phyloP scores from a whole-genome alignment of 2,113 vertebrate species.

The Pampusana beccarii region DNA sequence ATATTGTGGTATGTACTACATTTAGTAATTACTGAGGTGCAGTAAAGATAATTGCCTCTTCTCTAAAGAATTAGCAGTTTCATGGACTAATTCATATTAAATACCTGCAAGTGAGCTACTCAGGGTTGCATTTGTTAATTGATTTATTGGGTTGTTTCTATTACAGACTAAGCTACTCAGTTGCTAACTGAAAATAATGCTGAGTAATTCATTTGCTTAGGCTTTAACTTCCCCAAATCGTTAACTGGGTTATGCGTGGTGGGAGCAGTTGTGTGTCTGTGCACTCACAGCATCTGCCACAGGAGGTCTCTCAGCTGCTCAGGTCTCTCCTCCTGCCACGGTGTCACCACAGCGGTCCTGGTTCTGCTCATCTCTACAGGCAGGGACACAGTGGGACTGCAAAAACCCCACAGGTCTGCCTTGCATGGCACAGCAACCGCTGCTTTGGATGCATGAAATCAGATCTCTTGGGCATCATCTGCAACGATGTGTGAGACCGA shows the following conservation, averaged over 20 bases:
- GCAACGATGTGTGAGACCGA: fast-evolving
- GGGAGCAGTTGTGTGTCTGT: neutral
- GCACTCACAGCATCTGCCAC: neutral
- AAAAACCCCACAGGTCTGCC: neutral
- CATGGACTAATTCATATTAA: slow-evolving; percentile 40
- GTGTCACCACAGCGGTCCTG: neutral
- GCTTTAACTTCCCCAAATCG: neutral
- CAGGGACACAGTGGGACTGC: neutral
- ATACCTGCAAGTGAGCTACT: slow-evolving; percentile 44
- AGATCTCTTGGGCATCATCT: neutral
- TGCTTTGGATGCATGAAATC: neutral
- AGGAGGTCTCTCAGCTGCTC: neutral
- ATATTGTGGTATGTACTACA: neutral
- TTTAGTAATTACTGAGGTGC: slow-evolving; percentile 36
- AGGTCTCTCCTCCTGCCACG: neutral
- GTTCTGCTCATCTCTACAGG: neutral
- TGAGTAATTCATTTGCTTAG: slow-evolving; percentile 18
- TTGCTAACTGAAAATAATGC: slow-evolving; percentile 15
- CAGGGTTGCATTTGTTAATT: slow-evolving; percentile 47
- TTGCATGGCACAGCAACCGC: fast-evolving
- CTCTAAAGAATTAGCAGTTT: slow-evolving; percentile 43
- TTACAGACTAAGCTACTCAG: neutral
- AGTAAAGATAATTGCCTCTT: slow-evolving; percentile 46
- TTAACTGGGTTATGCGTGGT: fast-evolving
- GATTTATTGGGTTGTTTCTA: slow-evolving; percentile 50